Conservation (phyloP, 2,113 vertebrate species). For the Pao palembangensis region DNA sequence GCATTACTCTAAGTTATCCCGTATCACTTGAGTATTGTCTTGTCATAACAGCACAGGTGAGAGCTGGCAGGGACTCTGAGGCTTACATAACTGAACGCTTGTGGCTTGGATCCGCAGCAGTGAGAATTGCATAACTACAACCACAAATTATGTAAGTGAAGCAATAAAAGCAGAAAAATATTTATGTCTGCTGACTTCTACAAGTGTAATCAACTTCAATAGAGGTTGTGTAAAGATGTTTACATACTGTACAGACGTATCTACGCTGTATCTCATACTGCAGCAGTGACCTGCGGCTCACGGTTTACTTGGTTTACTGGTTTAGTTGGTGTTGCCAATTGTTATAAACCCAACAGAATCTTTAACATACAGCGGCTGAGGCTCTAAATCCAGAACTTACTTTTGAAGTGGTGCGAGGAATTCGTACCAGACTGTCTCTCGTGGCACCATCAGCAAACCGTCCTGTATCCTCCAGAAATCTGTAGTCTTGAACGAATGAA, state of each 20-base stretch:
- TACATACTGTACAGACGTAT: too few relatives aligned
- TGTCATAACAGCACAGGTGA: conserved; percentile 30
- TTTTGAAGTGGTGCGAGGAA: conserved; percentile 25
- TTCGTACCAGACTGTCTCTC: conserved; percentile 71
- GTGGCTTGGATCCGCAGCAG: conserved; percentile 27
- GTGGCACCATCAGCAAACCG: conserved; percentile 83
- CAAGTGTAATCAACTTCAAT: too few relatives aligned
- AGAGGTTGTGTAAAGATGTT: too few relatives aligned
- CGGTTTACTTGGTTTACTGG: neutral
- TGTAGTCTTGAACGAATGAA: conserved; percentile 81
- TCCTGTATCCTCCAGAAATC: conserved; percentile 91
- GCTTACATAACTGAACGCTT: conserved; percentile 21
- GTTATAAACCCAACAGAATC: neutral
- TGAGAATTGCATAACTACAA: conserved; percentile 17
- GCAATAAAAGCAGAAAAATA: conserved; percentile 26
- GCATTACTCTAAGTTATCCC: conserved; percentile 22
- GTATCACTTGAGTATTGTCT: conserved; percentile 16
- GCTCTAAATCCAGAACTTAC: conserved; percentile 40
- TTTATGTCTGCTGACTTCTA: neutral
- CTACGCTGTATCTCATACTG: too few relatives aligned
- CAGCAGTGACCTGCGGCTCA: neutral
- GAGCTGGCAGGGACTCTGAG: conserved; percentile 8
- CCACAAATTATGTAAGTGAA: conserved; percentile 20
- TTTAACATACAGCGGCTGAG: neutral
- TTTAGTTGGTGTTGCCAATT: neutral